Percentiles rank a stretch among this genome's conserved stretches.
These are phyloP conservation scores for Apistogramma diplotaenia DNA, from an alignment of 2,113 vertebrate genomes.

Conservation along the genomic window DNA sequence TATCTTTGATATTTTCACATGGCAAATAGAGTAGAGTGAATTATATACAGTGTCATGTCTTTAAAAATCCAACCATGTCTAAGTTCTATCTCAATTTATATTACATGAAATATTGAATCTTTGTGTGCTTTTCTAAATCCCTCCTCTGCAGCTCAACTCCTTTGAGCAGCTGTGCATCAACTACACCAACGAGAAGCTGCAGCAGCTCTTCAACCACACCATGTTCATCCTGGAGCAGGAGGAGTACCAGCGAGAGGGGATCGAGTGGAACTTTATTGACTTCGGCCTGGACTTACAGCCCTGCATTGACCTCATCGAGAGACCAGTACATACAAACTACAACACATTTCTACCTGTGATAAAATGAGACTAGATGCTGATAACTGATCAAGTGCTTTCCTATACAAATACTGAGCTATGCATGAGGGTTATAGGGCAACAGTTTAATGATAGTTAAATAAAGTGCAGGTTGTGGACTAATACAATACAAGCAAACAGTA, in stretches of 20 bases:
- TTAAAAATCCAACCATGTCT: background rate
- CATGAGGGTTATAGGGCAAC: background rate
- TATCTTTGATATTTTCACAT: background rate
- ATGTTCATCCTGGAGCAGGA: constrained; percentile 92
- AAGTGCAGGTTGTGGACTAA: background rate
- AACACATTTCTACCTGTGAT: background rate
- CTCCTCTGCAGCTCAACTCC: constrained; percentile 81
- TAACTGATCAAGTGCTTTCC: background rate
- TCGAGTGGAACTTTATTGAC: constrained; percentile 90
- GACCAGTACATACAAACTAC: constrained; percentile 71
- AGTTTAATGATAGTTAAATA: background rate
- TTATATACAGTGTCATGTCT: background rate
- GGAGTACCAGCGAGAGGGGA: constrained; percentile 89
- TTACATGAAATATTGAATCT: background rate
- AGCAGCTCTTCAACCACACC: constrained; percentile 94
- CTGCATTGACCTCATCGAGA: constrained; percentile 89
- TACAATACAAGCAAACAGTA: background rate
- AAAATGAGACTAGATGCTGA: background rate
- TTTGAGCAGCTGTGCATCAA: constrained; percentile 92
- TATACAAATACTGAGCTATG: background rate
- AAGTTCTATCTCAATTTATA: background rate
- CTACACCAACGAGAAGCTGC: constrained; percentile 90
- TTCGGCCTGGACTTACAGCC: constrained; percentile 88
- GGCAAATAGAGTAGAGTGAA: background rate
- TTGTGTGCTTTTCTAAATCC: constrained; percentile 4